Conservation (phyloP, 1,140 invertebrate genomes). For the Vanessa atalanta region DNA sequence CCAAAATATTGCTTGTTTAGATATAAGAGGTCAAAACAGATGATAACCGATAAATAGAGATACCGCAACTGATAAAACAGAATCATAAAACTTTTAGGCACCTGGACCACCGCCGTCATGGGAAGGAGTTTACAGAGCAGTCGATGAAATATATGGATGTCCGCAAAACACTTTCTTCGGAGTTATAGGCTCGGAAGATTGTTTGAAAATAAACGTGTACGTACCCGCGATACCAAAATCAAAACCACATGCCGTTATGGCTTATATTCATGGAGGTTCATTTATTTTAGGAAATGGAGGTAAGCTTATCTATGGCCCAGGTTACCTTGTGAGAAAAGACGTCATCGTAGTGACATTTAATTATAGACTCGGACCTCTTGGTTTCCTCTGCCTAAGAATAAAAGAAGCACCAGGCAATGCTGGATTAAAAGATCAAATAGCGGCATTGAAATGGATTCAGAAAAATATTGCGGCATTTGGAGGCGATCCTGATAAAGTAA, state of each 20-base stretch:
- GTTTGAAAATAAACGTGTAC: slow-evolving; percentile 70
- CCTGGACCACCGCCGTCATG: slow-evolving; percentile 65
- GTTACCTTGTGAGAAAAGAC: slow-evolving; percentile 84
- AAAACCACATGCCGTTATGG: slow-evolving; percentile 81
- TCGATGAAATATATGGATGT: slow-evolving; percentile 57
- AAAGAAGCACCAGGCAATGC: slow-evolving; percentile 82
- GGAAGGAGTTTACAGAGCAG: slow-evolving; percentile 62
- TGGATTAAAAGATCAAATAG: slow-evolving; percentile 82
- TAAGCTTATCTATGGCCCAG: slow-evolving; percentile 80
- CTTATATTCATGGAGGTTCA: slow-evolving; percentile 85
- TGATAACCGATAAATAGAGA: background rate
- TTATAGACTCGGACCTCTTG: slow-evolving; percentile 84
- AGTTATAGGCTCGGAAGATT: slow-evolving; percentile 66
- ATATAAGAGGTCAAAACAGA: too few species aligned
- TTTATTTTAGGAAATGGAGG: slow-evolving; percentile 83
- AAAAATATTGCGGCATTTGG: slow-evolving; percentile 81
- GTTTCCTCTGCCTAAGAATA: slow-evolving; percentile 83
- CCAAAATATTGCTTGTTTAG: too few species aligned
- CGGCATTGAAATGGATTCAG: slow-evolving; percentile 82
- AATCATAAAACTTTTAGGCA: slow-evolving; percentile 49
- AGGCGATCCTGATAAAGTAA: slow-evolving; percentile 75
- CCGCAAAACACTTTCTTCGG: slow-evolving; percentile 49
- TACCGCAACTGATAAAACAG: background rate
- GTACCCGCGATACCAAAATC: slow-evolving; percentile 51
- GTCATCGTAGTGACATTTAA: slow-evolving; percentile 86